phyloP scores from a whole-genome alignment of 2,888 invertebrate genomes.

The Callinectes sapidus region DNA sequence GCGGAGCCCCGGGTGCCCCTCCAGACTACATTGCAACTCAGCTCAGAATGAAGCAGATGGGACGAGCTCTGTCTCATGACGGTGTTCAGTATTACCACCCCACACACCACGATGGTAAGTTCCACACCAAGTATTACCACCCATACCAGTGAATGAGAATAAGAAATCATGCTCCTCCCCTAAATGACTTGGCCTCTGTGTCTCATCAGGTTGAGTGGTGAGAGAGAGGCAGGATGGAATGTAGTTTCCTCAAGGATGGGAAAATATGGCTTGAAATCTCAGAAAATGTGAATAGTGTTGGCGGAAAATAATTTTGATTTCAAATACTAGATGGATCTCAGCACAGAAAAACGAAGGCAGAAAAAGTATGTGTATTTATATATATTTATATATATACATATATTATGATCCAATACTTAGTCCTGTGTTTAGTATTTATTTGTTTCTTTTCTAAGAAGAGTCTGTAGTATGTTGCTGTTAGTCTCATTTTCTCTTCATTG shows the following conservation, averaged over 20 bases:
- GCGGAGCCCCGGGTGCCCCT: slow-evolving; percentile 60
- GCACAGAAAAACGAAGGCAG: slow-evolving; percentile 3
- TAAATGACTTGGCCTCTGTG: background rate
- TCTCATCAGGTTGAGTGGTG: background rate
- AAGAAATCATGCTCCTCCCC: background rate
- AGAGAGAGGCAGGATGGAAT: background rate
- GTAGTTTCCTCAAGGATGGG: background rate
- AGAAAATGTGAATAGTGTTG: slow-evolving; percentile 9
- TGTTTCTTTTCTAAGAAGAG: slow-evolving; percentile 29
- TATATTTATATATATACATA: slow-evolving; percentile 4
- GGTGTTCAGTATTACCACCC: slow-evolving; percentile 70
- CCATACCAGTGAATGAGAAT: slow-evolving; percentile 8
- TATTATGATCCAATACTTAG: background rate
- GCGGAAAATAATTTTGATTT: background rate
- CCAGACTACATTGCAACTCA: slow-evolving; percentile 71
- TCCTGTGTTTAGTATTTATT: slow-evolving; percentile 32
- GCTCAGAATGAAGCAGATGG: slow-evolving; percentile 71
- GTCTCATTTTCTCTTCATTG: slow-evolving; percentile 9
- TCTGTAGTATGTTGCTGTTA: slow-evolving; percentile 33
- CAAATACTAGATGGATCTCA: background rate
- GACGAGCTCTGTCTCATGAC: slow-evolving; percentile 71
- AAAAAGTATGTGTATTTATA: slow-evolving; percentile 2
- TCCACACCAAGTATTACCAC: slow-evolving; percentile 5
- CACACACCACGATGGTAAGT: slow-evolving; percentile 57
- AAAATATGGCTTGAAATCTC: background rate